A percentile compares a stretch with the other conserved stretches of the same genome.
These are phyloP conservation scores for Acipenser ruthenus DNA, from an alignment of 2,797 vertebrate genomes.

Conservation along the genomic window DNA sequence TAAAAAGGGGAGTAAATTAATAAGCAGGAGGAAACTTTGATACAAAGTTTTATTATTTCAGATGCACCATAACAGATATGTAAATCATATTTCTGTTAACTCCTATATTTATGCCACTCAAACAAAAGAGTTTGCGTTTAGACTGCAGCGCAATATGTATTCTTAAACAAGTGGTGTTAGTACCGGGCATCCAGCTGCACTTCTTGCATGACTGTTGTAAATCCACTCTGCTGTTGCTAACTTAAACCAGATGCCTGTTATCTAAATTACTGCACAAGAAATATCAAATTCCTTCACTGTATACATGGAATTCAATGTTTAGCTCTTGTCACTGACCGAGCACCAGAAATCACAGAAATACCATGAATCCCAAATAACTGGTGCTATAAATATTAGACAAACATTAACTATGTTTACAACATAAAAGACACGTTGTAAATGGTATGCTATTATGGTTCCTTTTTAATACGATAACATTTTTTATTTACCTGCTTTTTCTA, in stretches of 20 bases:
- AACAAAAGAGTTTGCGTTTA: too few relatives aligned
- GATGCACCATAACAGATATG: too few relatives aligned
- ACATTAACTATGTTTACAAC: constrained; percentile 37
- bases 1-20: too few relatives aligned
- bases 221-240: constrained; percentile 51
- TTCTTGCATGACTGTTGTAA: constrained; percentile 44
- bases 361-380: constrained; percentile 43
- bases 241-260: constrained; percentile 54
- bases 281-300: constrained; percentile 42
- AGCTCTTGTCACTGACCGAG: constrained; percentile 40
- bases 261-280: constrained; percentile 52
- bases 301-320: constrained; percentile 35
- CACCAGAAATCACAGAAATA: constrained; percentile 37
- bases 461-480: too few relatives aligned
- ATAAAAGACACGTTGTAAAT: too few relatives aligned
- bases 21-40: too few relatives aligned
- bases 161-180: constrained; percentile 17
- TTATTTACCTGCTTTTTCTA: too few relatives aligned
- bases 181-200: constrained; percentile 42
- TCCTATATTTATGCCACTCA: too few relatives aligned
- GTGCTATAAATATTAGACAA: constrained; percentile 49
- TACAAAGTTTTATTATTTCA: too few relatives aligned
- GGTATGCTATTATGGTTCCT: too few relatives aligned
- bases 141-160: too few relatives aligned
- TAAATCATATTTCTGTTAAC: too few relatives aligned